A percentile compares a stretch with the other conserved stretches of the same genome.
phyloP scores from a whole-genome alignment of 1,140 invertebrate species.

The Drosophila varians region DNA sequence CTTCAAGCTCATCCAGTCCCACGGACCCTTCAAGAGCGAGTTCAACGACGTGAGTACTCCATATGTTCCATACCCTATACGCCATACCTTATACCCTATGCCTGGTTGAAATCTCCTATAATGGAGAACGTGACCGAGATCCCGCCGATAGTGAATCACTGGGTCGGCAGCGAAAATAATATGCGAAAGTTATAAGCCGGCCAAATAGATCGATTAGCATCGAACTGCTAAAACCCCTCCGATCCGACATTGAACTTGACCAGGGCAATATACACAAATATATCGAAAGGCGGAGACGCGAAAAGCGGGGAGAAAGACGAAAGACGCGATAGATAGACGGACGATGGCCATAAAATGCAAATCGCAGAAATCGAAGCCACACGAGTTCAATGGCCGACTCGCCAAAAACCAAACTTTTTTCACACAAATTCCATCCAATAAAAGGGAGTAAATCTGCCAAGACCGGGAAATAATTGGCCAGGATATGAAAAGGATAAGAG shows the following conservation, averaged over 20 bases:
- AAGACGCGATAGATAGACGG: constrained; percentile 46
- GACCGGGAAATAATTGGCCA: too few relatives aligned
- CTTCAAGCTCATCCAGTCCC: constrained; percentile 86
- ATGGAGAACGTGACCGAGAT: constrained; percentile 21
- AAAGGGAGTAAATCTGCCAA: too few relatives aligned
- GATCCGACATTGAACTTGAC: constrained; percentile 70
- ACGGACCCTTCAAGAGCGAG: constrained; percentile 87
- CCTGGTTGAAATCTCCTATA: background rate
- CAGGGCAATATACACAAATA: background rate
- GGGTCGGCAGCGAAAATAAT: background rate
- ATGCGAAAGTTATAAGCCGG: constrained; percentile 21
- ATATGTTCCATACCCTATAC: background rate
- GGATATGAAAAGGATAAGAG: too few relatives aligned
- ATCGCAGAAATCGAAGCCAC: constrained; percentile 41
- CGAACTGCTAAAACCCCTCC: constrained; percentile 15
- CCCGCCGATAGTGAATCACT: background rate
- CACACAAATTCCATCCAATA: too few relatives aligned
- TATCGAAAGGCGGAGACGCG: background rate
- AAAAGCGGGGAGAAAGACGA: constrained; percentile 30
- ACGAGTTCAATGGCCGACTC: constrained; percentile 41
- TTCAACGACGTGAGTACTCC: constrained; percentile 86
- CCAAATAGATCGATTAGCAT: constrained; percentile 39
- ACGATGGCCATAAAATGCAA: constrained; percentile 61
- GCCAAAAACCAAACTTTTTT: background rate
- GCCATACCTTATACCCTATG: too few relatives aligned